Evolutionary conservation across 2,113 vertebrate species (phyloP), one percentile per base, ranked within the genome.

Genomic region (Mustelus asterias): DNA sequence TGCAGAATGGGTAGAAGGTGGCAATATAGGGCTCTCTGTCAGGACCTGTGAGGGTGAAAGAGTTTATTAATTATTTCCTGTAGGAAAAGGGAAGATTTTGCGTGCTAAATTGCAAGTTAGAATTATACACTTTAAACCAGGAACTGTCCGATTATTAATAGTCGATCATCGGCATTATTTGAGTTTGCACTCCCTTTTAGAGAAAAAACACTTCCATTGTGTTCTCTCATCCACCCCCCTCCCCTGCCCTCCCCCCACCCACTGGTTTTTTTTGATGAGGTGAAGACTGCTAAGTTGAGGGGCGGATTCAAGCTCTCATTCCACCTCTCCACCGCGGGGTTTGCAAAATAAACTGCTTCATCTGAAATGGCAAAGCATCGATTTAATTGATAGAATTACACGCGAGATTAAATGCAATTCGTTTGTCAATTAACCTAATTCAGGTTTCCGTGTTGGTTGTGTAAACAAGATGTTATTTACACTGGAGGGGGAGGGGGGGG

Each of bases 371-470:
- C 96, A 86, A 96, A 86, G 92, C 96, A 96, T 65, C 54, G 93
- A 95, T 76, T 80, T 96, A 96, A 96, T 90, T 92, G 96, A 96
- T 72, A 96, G 96, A 92, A 96, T 96, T 96, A 96, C 86, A 88
- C 67, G 67, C 70, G 67, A 96, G 85, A 90, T 96, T 72, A 96
- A 96, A 96, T 95, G 94, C 95, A 95, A 76, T 96, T 89, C 72
- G 80, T 69, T 95, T 96, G 96, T 95, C 85, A 96, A 96, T 95
- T 95, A 94, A 96, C 76, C 88, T 93, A 89, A 89, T 44, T 92
- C 94, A 63, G 69, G 95, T 96, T 90, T 90, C 90, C 67, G 63
- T 95, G 95, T 76, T 89, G 94, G 90, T 95, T 72, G 80, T 96
- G 95, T 89, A 96, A 95, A 95, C 65, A 96, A 69, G 54, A 94